A percentile compares a stretch with the other conserved stretches of the same genome.
These are phyloP conservation scores for Solea solea DNA, from an alignment of 2,113 vertebrate genomes.

Conservation along the genomic window DNA sequence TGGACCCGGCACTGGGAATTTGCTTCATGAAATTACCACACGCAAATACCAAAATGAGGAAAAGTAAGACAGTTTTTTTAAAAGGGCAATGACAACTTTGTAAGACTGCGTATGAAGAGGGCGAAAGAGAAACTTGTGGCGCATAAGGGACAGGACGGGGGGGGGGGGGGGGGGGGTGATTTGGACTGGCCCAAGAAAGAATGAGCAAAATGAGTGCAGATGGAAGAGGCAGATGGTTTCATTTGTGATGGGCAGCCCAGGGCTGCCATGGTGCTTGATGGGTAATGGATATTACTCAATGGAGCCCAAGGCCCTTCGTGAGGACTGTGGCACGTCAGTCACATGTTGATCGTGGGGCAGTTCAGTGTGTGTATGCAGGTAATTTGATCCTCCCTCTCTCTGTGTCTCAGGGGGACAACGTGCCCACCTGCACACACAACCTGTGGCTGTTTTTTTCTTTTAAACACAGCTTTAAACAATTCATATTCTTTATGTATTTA, in stretches of 20 bases:
- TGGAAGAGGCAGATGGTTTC: constrained; percentile 85
- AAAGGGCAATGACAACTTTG: too few relatives aligned
- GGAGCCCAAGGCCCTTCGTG: constrained; percentile 60
- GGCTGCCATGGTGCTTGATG: constrained; percentile 73
- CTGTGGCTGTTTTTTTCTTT: background rate
- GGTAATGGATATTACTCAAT: constrained; percentile 77
- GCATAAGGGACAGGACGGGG: constrained; percentile 29
- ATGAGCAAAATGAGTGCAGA: constrained; percentile 81
- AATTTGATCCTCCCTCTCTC: constrained; percentile 43
- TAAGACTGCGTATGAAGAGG: too few relatives aligned
- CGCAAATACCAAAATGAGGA: constrained; percentile 27
- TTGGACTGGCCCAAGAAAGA: constrained; percentile 70
- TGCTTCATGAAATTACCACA: constrained; percentile 55
- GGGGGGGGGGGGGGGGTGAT: constrained; percentile 55
- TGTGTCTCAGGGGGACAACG: constrained; percentile 12
- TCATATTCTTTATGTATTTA: background rate
- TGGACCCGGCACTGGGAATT: constrained; percentile 34
- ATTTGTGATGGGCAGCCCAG: constrained; percentile 79
- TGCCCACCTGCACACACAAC: constrained; percentile 22
- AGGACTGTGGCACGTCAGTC: constrained; percentile 68
- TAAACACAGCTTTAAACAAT: background rate
- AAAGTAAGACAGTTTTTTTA: constrained; percentile 18
- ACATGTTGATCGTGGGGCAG: constrained; percentile 57
- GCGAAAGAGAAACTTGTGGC: constrained; percentile 13
- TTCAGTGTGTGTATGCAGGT: constrained; percentile 60